Base-by-base conservation (phyloP, 2,113 vertebrate species). In the Ailuropoda melanoleuca region DNA sequence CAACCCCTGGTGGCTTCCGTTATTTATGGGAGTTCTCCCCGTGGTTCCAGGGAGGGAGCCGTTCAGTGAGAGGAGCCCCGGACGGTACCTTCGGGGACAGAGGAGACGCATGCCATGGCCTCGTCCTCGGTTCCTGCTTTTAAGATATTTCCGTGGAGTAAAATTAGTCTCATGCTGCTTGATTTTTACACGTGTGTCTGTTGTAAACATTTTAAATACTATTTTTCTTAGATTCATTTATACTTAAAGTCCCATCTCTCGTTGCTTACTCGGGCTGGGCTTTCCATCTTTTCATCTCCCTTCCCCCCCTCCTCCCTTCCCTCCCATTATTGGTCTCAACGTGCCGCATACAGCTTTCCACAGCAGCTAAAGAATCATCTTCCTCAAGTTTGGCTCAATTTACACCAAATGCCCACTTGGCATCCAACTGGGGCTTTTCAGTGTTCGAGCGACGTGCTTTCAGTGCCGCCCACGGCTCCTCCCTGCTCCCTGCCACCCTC, bases 371-470 rank as follows among this genome's bases (percentile, higher is more conserved):
- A 3, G 17, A 34, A 6, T 4, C 18, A 0, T 12, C 12, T 29
- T 4, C n/a, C 55, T 56, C 86, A 11, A 0, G 0, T 0, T 1
- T 19, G 48, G 34, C 50, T 19, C 2, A 1, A 0, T 53, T 50
- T 21, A 19, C 3, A 24, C 66, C 29, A 1, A 0, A 7, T 3
- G 5, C 21, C 58, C 39, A 1, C 34, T 3, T 26, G 39, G 50
- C 60, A 0, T 29, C 39, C 2, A 0, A 0, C 0, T 0, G 13
- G 18, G 58, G 50, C 43, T 14, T 72, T 31, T 4, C 1, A 0
- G 1, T n/a, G 21, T 29, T 26, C 29, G 0, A 9, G 31, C 4
- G 3, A 0, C 3, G 0, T 2, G 11, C 75, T 56, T 4, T 14
- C 29, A 0, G 2, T 3, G 46, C 4, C 26, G 0, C 29, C 68